Conservation (phyloP, 2,888 invertebrate species). For the Yponomeuta cagnagella region DNA sequence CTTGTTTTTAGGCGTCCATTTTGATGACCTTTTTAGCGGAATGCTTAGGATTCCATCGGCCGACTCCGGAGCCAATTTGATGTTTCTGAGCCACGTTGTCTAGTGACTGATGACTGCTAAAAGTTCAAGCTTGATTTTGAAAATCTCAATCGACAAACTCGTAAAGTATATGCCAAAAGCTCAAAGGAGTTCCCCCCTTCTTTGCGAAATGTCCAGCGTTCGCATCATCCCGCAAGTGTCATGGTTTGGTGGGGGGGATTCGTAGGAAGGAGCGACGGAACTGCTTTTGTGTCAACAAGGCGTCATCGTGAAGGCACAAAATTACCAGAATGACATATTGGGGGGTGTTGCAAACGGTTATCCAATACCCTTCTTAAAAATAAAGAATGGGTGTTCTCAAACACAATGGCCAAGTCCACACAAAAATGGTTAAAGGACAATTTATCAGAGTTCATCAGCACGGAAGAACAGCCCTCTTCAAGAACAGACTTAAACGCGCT, state of each 20-base stretch:
- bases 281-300: constrained; percentile 5
- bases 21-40: no score
- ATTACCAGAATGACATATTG: constrained; percentile 3
- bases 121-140: no score
- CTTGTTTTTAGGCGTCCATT: no score
- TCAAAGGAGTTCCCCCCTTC: neutral
- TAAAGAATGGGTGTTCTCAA: neutral
- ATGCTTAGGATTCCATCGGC: no score
- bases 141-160: no score
- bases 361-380: neutral
- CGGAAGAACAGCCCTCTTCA: neutral
- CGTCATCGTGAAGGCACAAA: constrained; percentile 4
- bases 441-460: neutral
- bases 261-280: constrained; percentile 10
- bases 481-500: neutral
- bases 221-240: constrained; percentile 13
- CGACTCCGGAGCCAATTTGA: no score
- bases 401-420: neutral
- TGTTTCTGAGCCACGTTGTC: no score
- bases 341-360: neutral
- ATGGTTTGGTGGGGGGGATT: constrained; percentile 13
- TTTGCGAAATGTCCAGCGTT: constrained; percentile 1
- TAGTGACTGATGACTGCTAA: no score
- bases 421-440: neutral
- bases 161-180: neutral